Evolutionary conservation across 2,113 vertebrate species (phyloP).

Genomic region (Catagonus wagneri): DNA sequence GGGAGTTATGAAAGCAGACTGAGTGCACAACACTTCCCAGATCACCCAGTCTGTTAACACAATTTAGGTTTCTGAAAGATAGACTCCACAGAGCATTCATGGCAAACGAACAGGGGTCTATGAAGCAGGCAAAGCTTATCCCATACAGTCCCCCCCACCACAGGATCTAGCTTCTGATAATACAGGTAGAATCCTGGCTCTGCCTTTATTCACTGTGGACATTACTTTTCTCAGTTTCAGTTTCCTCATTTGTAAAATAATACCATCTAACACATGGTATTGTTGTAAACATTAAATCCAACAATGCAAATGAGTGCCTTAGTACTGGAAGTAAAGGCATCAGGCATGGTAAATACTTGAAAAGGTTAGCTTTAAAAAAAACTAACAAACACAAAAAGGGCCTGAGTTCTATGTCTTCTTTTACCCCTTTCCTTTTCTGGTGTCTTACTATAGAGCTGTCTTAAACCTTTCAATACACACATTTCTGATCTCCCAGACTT

Average conservation of each 20-base stretch:
- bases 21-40: neutral
- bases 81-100: neutral
- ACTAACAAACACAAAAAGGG: too few relatives aligned
- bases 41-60: neutral
- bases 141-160: neutral
- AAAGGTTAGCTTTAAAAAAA: neutral
- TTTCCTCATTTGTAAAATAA: constrained; percentile 2
- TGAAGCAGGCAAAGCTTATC: neutral
- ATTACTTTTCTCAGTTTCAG: neutral
- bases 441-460: neutral
- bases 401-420: neutral
- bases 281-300: constrained; percentile 4
- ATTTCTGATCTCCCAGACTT: neutral
- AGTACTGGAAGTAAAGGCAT: neutral
- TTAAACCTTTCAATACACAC: neutral
- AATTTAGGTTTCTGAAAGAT: constrained; percentile 8
- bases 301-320: neutral
- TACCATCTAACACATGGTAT: neutral
- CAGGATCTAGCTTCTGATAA: neutral
- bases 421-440: neutral
- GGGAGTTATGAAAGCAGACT: neutral
- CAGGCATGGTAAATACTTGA: neutral
- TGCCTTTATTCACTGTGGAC: neutral
- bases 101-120: neutral
- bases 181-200: neutral